phyloP scores from a whole-genome alignment of 1,140 invertebrate genomes.

The Maniola jurtina region DNA sequence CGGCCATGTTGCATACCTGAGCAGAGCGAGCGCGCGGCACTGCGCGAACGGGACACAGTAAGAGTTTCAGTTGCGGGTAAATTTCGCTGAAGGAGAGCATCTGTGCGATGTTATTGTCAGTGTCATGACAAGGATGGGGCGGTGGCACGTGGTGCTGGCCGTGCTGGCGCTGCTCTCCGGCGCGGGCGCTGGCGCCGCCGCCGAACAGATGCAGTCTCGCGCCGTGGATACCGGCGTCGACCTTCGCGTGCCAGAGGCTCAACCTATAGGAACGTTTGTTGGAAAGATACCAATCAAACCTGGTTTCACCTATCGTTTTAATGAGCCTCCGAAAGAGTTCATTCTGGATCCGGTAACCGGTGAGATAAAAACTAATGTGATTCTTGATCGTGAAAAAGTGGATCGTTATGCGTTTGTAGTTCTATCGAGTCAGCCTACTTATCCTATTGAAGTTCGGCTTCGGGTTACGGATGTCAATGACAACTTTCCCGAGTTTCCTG shows the following conservation, averaged over 20 bases:
- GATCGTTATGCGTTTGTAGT: constrained; percentile 94
- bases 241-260: constrained; percentile 90
- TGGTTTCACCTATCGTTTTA: constrained; percentile 94
- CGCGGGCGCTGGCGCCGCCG: constrained; percentile 57
- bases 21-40: constrained; percentile 63
- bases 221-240: constrained; percentile 92
- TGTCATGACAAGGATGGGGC: constrained; percentile 71
- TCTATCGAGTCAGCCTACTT: constrained; percentile 94
- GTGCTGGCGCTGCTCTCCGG: constrained; percentile 67
- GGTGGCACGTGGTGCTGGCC: constrained; percentile 74
- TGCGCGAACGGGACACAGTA: constrained; percentile 74
- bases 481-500: constrained; percentile 93
- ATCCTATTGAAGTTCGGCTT: constrained; percentile 94
- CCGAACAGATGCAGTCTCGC: constrained; percentile 89
- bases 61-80: constrained; percentile 47
- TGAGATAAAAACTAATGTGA: constrained; percentile 88
- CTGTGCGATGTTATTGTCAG: constrained; percentile 60
- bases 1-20: constrained; percentile 77
- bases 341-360: constrained; percentile 88
- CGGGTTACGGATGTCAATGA: constrained; percentile 93
- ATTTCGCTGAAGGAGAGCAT: constrained; percentile 55
- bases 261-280: constrained; percentile 88
- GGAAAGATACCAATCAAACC: constrained; percentile 92
- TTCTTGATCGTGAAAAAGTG: constrained; percentile 90
- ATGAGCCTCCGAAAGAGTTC: constrained; percentile 92